Base-by-base conservation (phyloP, 2,113 vertebrate genomes). In the Aspidoscelis tigris region DNA sequence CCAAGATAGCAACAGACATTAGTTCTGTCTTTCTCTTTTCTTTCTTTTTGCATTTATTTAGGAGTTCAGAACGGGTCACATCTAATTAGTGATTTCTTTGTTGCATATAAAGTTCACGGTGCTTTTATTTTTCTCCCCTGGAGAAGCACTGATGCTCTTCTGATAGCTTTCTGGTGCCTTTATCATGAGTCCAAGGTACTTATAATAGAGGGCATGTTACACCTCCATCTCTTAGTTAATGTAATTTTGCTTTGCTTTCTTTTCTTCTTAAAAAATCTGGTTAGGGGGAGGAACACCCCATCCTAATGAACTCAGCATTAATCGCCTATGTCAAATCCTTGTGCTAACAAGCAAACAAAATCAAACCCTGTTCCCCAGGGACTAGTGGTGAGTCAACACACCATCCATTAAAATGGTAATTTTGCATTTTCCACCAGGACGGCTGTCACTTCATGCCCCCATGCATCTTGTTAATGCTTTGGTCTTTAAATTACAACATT, bases 291-390 rank as follows among this genome's bases (percentile, higher is more conserved):
- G 44, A 74, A 77, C 65, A 72, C 43, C 14, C 58, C 5, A 2
- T 71, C 76, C 77, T 78, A 92, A 87, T 83, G 92, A 91, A 89
- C 86, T 89, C 84, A 0, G 83, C 91, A 84, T 86, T 88, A 89
- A 91, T 92, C 21, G 53, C 82, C 90, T 84, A 82, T 90, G 84
- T 91, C 84, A 84, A 88, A 76, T 88, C 76, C 81, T 91, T 88
- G 83, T 85, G 82, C 84, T 92, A 88, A 88, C 83, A 89, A 92
- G 82, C 88, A 79, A 78, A 89, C 9, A 90, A 87, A 93, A 91
- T 86, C 87, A 86, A 91, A 84, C 73, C 79, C 82, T 61, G 26
- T 50, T 83, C 85, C 89, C 84, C 0, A 0, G 65, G 87, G 87
- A 91, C 73, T 80, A 82, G 66, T 68, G 18, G 39, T 69, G 73